These are phyloP conservation scores for Psammodynastes pulverulentus DNA, from an alignment of 2,113 vertebrate species.

Conservation along the genomic window DNA sequence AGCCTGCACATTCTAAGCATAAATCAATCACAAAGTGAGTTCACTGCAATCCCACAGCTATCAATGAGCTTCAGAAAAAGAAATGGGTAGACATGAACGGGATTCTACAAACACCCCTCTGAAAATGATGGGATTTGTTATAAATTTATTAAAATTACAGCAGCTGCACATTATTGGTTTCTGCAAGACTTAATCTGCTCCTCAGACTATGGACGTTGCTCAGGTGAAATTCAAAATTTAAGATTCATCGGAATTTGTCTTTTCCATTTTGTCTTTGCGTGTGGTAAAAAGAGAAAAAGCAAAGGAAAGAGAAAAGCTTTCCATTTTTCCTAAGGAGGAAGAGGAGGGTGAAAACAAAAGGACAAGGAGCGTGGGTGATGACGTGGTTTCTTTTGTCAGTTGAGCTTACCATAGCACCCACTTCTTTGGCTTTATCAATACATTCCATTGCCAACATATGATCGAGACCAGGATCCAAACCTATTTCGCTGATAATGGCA, in stretches of 20 bases:
- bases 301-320: not conserved
- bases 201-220: not conserved
- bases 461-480: constrained; percentile 97
- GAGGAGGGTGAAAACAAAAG: not conserved
- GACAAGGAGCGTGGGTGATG: not conserved
- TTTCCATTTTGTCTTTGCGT: not conserved
- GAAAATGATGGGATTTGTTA: not conserved
- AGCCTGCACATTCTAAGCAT: not conserved
- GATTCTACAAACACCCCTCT: not conserved
- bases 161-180: not conserved
- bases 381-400: not conserved
- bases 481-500: constrained; percentile 89
- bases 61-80: not conserved
- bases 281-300: not conserved
- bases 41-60: not conserved
- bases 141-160: not conserved
- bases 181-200: not conserved
- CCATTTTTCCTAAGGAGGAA: not conserved
- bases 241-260: not conserved
- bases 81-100: not conserved
- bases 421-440: constrained; percentile 88
- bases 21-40: not conserved
- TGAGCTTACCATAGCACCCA: constrained; percentile 85
- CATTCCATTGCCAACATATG: constrained; percentile 98
- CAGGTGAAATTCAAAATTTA: not conserved